These are phyloP conservation scores for Theretra japonica DNA, from an alignment of 2,888 invertebrate species.

Conservation along the genomic window DNA sequence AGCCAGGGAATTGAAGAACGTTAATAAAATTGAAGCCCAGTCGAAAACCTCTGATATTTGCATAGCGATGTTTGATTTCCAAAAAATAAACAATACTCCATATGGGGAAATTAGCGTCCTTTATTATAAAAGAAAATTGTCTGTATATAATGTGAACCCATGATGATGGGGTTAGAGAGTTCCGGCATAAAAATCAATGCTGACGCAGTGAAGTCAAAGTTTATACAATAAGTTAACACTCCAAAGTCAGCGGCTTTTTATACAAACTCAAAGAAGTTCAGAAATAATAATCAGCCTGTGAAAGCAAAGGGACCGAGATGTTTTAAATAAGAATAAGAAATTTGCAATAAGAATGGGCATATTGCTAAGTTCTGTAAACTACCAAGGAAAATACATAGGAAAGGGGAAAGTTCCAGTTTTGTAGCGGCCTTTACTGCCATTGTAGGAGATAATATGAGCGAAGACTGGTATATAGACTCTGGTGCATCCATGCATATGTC, in stretches of 20 bases:
- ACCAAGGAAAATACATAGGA: constrained; percentile 30
- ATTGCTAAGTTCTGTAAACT: constrained; percentile 33
- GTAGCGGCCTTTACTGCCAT: constrained; percentile 42
- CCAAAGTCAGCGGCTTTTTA: constrained; percentile 24
- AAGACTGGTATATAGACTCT: constrained; percentile 39
- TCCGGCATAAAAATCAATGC: constrained; percentile 30
- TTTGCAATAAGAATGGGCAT: constrained; percentile 38
- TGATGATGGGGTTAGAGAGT: too few relatives aligned
- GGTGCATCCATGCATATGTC: constrained; percentile 41
- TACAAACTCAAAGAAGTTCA: constrained; percentile 28
- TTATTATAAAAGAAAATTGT: too few relatives aligned
- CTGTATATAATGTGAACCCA: too few relatives aligned
- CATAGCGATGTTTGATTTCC: too few relatives aligned
- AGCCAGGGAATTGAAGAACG: too few relatives aligned
- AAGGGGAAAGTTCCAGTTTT: constrained; percentile 35
- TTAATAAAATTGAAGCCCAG: too few relatives aligned
- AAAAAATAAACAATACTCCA: too few relatives aligned
- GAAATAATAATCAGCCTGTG: constrained; percentile 5
- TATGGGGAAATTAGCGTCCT: too few relatives aligned
- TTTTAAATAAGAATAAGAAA: too few relatives aligned
- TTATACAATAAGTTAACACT: constrained; percentile 32
- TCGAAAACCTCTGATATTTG: too few relatives aligned
- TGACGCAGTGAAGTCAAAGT: constrained; percentile 37
- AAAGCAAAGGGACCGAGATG: constrained; percentile 40
- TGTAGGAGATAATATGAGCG: neutral